phyloP scores from a whole-genome alignment of 2,888 invertebrate species.

The Liposcelis brunnea region DNA sequence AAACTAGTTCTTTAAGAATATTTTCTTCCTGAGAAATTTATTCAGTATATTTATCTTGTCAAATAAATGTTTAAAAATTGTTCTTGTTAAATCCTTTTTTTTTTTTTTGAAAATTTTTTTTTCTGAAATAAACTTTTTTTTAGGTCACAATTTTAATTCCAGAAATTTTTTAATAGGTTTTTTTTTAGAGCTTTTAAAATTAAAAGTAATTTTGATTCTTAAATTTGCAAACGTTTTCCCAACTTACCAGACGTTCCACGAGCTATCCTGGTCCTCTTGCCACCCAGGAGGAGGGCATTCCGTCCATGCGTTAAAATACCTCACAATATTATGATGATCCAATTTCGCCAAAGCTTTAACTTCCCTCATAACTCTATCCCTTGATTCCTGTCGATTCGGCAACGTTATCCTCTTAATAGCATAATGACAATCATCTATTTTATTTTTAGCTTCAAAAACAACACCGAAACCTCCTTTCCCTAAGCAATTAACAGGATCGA shows the following conservation, averaged over 20 bases:
- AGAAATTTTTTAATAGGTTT: no score
- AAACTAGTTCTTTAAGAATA: no score
- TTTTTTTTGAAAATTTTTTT: no score
- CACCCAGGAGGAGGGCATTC: constrained; percentile 80
- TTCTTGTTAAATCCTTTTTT: no score
- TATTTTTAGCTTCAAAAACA: constrained; percentile 87
- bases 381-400: constrained; percentile 62
- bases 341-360: constrained; percentile 87
- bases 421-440: constrained; percentile 84
- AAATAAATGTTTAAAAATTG: no score
- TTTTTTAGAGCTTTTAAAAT: no score
- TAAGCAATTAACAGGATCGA: constrained; percentile 60
- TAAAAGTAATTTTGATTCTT: no score
- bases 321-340: constrained; percentile 88
- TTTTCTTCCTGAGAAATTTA: no score
- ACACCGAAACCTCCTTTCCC: constrained; percentile 92
- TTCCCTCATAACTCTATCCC: constrained; percentile 82
- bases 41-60: no score
- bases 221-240: no score
- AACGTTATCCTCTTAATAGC: constrained; percentile 88
- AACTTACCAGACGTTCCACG: neutral
- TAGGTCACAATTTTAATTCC: no score
- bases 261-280: constrained; percentile 46
- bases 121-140: no score
- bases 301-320: constrained; percentile 92